Percentiles rank a stretch among this genome's conserved stretches.
Conservation (phyloP, 2,888 invertebrate species). For the Pristionchus maxplancki region DNA sequence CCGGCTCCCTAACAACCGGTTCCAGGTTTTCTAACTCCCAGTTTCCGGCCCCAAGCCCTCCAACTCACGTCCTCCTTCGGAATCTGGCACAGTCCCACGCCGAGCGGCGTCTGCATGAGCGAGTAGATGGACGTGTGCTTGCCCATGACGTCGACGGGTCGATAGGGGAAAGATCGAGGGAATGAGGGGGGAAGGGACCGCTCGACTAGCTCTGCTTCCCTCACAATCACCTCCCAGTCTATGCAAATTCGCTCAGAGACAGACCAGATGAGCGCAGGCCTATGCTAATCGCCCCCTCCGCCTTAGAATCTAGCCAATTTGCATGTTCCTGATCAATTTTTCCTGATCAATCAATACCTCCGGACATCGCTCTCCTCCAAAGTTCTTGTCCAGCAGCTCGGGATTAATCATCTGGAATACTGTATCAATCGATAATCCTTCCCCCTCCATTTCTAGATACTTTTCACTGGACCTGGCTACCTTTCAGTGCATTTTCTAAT, state of each 20-base stretch:
- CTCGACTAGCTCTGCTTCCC: not conserved
- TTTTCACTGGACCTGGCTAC: too few species aligned
- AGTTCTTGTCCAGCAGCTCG: conserved; percentile 62
- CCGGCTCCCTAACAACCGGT: too few species aligned
- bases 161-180: not conserved
- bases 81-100: not conserved
- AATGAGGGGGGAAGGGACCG: not conserved
- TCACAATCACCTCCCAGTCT: not conserved
- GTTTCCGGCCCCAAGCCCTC: too few species aligned
- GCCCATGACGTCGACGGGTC: too few species aligned
- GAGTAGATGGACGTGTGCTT: not conserved
- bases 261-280: too few species aligned
- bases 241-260: too few species aligned
- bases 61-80: too few species aligned
- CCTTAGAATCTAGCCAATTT: not conserved
- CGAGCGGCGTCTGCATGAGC: not conserved
- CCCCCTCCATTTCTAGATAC: not conserved
- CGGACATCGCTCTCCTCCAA: conserved; percentile 55
- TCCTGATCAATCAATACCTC: conserved; percentile 27
- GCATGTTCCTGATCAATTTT: not conserved
- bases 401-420: conserved; percentile 51
- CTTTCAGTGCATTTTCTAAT: too few species aligned
- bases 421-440: not conserved
- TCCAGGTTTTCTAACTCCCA: too few species aligned
- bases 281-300: too few species aligned